Evolutionary conservation across 2,888 invertebrate genomes (phyloP), one percentile per base, ranked within the genome.

Genomic region (Melanostoma scalare): DNA sequence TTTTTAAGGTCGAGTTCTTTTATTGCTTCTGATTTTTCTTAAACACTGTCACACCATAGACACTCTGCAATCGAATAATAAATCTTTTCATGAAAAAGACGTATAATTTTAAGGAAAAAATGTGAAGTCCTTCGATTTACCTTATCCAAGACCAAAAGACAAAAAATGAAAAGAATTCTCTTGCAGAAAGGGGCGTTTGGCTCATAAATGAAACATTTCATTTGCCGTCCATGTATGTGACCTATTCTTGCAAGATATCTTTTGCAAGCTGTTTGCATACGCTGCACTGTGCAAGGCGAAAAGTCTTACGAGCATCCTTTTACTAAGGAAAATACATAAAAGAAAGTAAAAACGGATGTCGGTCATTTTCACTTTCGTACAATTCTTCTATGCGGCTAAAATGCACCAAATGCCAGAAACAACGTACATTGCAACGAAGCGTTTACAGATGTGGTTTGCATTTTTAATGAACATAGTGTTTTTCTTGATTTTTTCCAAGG

Each of bases 371-470:
- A 46, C 61, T 55, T 36, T 20, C 38, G 9, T 35, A 46, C 2
- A 61, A 1, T 33, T 36, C 33, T 10, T 53, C 36, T 30, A 55
- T 63, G 61, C 61, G 46, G 72, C 44, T 63, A 61, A 38, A 46
- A 53, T 61, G 72, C 72, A 53, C 60, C 56, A 65, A 9, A 2
- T 44, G 33, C 8, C 44, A 46, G 46, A 8, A 61, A 3, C 46
- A 35, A 20, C 20, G 46, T 46, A 46, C 35, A 61, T 61, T 61
- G 61, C 61, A 61, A 46, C 36, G 74, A 50, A 58, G 36, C 58
- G 67, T 67, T 75, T 75, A 60, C 58, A 58, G 58, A 75, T 75
- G 74, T 58, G 74, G 67, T 75, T 75, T 75, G 67, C 67, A 75
- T 75, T 67, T 42, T 67, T 67, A 67, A 75, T 75, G 74, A 67